Percentiles rank a stretch among this genome's conserved stretches.
Evolutionary conservation across 2,113 vertebrate genomes (phyloP).

Genomic region (Motacilla tschutschensis): DNA sequence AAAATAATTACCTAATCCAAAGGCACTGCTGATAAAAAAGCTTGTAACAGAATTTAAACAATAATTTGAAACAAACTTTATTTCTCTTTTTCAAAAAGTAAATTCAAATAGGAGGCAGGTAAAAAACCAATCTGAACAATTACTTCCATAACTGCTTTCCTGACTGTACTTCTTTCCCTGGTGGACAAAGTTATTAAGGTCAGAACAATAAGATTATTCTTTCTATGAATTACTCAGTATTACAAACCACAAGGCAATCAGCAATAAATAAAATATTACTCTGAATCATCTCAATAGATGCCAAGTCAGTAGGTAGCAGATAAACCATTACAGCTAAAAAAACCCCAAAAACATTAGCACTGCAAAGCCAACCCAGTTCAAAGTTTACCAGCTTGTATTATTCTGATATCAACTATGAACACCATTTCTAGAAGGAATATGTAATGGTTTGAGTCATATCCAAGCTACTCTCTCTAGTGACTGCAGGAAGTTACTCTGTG

Average conservation of each 20-base stretch:
- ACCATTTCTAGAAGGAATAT: neutral
- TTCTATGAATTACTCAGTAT: constrained; percentile 7
- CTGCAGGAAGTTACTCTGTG: neutral
- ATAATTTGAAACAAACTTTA: neutral
- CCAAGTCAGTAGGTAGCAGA: neutral
- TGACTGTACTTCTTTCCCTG: neutral
- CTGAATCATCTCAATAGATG: neutral
- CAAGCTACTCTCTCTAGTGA: neutral
- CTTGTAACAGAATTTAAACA: neutral
- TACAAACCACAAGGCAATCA: neutral
- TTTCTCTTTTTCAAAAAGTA: neutral
- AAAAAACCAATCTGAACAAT: neutral
- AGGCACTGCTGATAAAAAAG: neutral
- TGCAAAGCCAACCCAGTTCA: neutral
- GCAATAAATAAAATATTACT: constrained; percentile 10
- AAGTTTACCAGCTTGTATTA: neutral
- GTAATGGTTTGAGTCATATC: neutral
- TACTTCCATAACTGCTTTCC: neutral
- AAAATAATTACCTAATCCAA: neutral
- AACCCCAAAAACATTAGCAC: neutral
- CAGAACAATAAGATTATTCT: neutral
- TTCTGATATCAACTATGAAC: neutral
- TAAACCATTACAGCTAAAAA: neutral
- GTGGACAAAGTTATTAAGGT: neutral
- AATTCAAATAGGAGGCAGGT: neutral